A percentile compares a stretch with the other conserved stretches of the same genome.
Evolutionary conservation across 2,888 invertebrate genomes (phyloP).

Genomic region (Reticulitermes lucifugus): DNA sequence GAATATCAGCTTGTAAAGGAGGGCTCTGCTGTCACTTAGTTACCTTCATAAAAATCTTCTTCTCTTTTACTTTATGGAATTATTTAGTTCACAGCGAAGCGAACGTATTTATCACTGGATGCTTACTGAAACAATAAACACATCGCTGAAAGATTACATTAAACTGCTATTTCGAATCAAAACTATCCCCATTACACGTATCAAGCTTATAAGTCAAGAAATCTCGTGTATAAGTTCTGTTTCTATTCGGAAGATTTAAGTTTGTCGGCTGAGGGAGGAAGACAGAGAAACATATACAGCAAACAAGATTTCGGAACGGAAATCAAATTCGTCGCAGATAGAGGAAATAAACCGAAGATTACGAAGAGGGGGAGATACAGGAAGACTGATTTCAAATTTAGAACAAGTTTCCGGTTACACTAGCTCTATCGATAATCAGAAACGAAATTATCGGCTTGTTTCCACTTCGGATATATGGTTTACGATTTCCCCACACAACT

Average conservation of each 20-base stretch:
- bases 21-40: too few species aligned
- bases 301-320: conserved; percentile 43
- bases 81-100: too few species aligned
- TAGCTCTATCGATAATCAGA: background rate
- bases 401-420: background rate
- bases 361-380: background rate
- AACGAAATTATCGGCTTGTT: background rate
- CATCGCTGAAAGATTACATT: too few species aligned
- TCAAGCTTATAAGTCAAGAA: background rate
- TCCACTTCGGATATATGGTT: background rate
- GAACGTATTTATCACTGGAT: too few species aligned
- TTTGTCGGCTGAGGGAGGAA: background rate
- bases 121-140: too few species aligned
- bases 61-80: too few species aligned
- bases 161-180: too few species aligned
- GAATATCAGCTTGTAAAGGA: too few species aligned
- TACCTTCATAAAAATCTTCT: too few species aligned
- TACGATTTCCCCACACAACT: background rate
- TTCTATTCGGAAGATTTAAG: background rate
- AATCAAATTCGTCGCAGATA: conserved; percentile 36
- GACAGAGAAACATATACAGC: conserved; percentile 1
- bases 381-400: background rate
- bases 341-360: conserved; percentile 39
- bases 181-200: background rate
- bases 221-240: background rate